Evolutionary conservation across 2,888 invertebrate genomes (phyloP).

Genomic region (Desoria tigrina): DNA sequence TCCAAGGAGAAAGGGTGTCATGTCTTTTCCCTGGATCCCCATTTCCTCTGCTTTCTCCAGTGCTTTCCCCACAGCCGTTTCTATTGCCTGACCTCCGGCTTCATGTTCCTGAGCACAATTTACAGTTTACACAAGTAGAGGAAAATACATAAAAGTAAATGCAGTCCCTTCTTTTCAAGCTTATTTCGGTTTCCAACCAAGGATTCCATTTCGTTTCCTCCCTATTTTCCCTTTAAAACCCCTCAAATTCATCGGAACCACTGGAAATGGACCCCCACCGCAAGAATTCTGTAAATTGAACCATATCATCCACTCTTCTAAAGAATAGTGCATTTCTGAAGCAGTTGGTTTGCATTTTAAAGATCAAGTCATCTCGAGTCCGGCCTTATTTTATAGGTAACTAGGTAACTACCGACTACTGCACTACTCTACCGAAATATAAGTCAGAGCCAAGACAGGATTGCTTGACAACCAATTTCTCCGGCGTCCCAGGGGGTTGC

Average conservation of each 20-base stretch:
- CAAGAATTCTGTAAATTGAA: background rate
- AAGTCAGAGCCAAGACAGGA: too few relatives aligned
- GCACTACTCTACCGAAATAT: too few relatives aligned
- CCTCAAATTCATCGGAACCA: too few relatives aligned
- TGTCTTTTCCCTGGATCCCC: constrained; percentile 76
- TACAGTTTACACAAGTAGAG: constrained; percentile 21
- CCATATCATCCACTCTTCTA: background rate
- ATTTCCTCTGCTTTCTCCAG: constrained; percentile 64
- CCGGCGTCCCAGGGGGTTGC: too few relatives aligned
- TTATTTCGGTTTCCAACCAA: too few relatives aligned
- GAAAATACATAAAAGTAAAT: constrained; percentile 17
- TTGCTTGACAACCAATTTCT: too few relatives aligned
- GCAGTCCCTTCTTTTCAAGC: constrained; percentile 18
- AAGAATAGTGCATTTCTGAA: background rate
- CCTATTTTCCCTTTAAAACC: too few relatives aligned
- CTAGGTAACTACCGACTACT: constrained; percentile 1
- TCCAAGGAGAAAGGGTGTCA: constrained; percentile 87
- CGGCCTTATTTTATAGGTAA: constrained; percentile 11
- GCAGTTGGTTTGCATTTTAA: background rate
- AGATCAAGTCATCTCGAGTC: too few relatives aligned
- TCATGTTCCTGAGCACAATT: constrained; percentile 40
- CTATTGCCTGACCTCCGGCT: constrained; percentile 63
- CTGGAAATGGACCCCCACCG: constrained; percentile 7
- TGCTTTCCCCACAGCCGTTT: constrained; percentile 71
- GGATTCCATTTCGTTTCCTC: too few relatives aligned